Percentiles rank a stretch among this genome's conserved stretches.
These are phyloP conservation scores for Pseudoatta argentina DNA, from an alignment of 1,140 invertebrate species.

Conservation along the genomic window DNA sequence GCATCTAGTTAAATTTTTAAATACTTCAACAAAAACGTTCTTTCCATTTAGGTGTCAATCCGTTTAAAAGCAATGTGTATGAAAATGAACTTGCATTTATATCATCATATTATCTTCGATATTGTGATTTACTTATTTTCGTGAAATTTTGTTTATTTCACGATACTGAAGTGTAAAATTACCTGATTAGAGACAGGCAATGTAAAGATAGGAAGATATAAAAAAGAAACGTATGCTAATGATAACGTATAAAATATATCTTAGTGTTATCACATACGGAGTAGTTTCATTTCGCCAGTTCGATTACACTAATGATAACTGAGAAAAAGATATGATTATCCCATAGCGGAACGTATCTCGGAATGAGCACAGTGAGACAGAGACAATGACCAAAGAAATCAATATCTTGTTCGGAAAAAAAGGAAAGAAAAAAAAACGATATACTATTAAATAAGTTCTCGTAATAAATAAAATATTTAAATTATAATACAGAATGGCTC, in stretches of 20 bases:
- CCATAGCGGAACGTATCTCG: not conserved
- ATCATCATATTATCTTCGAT: not conserved
- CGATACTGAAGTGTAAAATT: not conserved
- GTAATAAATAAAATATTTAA: not conserved
- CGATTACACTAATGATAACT: not conserved
- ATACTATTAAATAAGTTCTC: not conserved
- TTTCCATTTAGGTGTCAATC: too few relatives aligned
- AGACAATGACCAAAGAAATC: slow-evolving; percentile 22
- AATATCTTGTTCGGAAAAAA: not conserved
- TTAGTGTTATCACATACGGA: not conserved
- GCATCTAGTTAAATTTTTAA: too few relatives aligned
- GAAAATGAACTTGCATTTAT: not conserved
- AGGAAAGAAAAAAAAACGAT: not conserved
- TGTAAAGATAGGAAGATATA: not conserved
- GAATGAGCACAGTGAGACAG: not conserved
- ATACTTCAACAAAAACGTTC: too few relatives aligned
- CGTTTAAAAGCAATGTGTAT: not conserved
- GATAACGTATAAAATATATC: not conserved
- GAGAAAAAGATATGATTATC: not conserved
- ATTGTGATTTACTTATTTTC: not conserved
- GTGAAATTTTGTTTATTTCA: not conserved
- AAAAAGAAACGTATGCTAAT: not conserved
- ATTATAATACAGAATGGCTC: too few relatives aligned
- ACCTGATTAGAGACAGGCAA: not conserved
- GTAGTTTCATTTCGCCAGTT: not conserved